phyloP scores from a whole-genome alignment of 2,888 invertebrate species.

The Hypolimnas misippus region DNA sequence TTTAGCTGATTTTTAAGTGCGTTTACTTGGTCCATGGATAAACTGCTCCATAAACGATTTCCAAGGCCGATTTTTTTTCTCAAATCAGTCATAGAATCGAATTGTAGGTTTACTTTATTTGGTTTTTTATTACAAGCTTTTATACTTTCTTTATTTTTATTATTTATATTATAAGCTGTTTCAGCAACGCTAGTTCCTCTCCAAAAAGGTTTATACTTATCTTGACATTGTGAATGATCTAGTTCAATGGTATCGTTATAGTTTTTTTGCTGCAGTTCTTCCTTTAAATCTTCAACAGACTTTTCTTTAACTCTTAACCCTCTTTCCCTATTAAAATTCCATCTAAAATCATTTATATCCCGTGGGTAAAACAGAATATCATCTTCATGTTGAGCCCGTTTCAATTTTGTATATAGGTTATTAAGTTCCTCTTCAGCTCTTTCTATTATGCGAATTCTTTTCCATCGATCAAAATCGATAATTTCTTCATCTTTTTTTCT shows the following conservation, averaged over 20 bases:
- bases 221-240: conserved; percentile 80
- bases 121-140: conserved; percentile 58
- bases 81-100: conserved; percentile 74
- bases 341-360: conserved; percentile 88
- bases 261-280: conserved; percentile 88
- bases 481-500: conserved; percentile 90
- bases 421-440: conserved; percentile 92
- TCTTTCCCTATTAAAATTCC: conserved; percentile 90
- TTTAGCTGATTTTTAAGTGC: conserved; percentile 91
- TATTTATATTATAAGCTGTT: conserved; percentile 88
- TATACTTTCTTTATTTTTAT: conserved; percentile 73
- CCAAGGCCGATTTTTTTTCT: conserved; percentile 86
- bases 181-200: conserved; percentile 92
- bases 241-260: conserved; percentile 77
- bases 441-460: conserved; percentile 90
- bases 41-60: conserved; percentile 91
- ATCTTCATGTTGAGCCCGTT: conserved; percentile 90
- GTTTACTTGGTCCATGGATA: conserved; percentile 92
- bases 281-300: conserved; percentile 93
- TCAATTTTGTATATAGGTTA: conserved; percentile 89
- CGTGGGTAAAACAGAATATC: conserved; percentile 92
- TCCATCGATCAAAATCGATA: conserved; percentile 95
- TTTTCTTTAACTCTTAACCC: conserved; percentile 92
- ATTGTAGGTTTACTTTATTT: conserved; percentile 54
- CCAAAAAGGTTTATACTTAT: conserved; percentile 92